Evolutionary conservation across 2,888 invertebrate genomes (phyloP), one percentile per base, ranked within the genome.

Genomic region (Chromoteleia sp.): DNA sequence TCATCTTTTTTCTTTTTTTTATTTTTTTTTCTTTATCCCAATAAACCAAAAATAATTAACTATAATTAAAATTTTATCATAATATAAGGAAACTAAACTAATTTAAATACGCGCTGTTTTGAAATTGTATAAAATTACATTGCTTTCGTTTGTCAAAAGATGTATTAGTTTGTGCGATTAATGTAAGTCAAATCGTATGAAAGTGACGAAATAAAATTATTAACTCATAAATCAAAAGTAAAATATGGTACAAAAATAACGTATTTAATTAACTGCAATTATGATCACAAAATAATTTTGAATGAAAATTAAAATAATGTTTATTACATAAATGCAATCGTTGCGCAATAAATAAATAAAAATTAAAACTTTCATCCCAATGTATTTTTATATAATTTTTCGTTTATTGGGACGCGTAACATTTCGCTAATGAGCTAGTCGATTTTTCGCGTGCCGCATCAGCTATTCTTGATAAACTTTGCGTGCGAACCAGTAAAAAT

Each of bases 391-490:
- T 61, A 43, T 73, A 41, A 56, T 75, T 75, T 75, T 75, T 82
- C 50, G 63, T 79, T 82, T 58, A 82, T 75, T 83, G 73, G 76
- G 81, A 77, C 68, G 19, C 29, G 17, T 52, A 73, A 81, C 15
- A 56, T 58, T 29, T 54, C 14, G 29, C 68, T 77, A 74, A 61
- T 54, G 73, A 77, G 68, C 76, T 83, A 81, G 54, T 77, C 78
- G 73, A 58, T 36, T 75, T 78, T 74, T 56, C 81, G 67, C 71
- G 77, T 75, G 82, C 58, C 63, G 65, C 52, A 39, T 63, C 36
- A 74, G 50, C 71, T 75, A 79, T 75, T 75, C 61, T 75, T 67
- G 29, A 54, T 71, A 78, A 77, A 79, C 14, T 68, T 71, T 79
- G 75, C 70, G 70, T 78, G 70, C 52, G 29, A 54, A 67, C 74